phyloP scores from a whole-genome alignment of 2,797 vertebrate species.

The Aldrovandia affinis region DNA sequence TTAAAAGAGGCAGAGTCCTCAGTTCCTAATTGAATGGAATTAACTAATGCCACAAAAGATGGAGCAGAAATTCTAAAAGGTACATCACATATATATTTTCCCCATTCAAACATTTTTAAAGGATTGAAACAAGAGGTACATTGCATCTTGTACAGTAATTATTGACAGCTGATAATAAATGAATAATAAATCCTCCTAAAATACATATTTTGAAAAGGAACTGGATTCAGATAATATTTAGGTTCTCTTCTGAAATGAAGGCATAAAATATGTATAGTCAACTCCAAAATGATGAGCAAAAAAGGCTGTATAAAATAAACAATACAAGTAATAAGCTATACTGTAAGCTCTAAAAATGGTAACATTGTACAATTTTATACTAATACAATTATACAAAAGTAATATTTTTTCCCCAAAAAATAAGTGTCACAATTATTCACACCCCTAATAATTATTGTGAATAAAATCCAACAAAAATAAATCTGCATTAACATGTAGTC shows the following conservation, averaged over 20 bases:
- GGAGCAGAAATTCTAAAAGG: background rate
- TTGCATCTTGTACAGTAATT: background rate
- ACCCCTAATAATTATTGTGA: too few species aligned
- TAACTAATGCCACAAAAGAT: background rate
- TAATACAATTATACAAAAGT: too few species aligned
- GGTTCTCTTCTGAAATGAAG: background rate
- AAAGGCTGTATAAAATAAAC: too few species aligned
- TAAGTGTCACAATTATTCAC: too few species aligned
- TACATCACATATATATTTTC: background rate
- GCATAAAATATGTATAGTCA: background rate
- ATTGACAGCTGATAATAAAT: background rate
- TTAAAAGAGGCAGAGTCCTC: background rate
- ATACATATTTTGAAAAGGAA: background rate
- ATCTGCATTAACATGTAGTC: too few species aligned
- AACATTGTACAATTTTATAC: too few species aligned
- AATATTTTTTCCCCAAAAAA: too few species aligned
- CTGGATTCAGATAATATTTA: background rate
- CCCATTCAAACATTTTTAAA: background rate
- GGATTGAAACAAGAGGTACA: background rate
- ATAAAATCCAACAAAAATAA: too few species aligned
- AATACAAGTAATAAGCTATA: too few species aligned
- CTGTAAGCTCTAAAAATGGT: too few species aligned
- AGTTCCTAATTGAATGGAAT: background rate
- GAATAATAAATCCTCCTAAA: background rate
- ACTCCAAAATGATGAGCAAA: too few species aligned